Evolutionary conservation across 2,797 vertebrate species (phyloP), one percentile per base, ranked within the genome.

Genomic region (Apogon talboti): DNA sequence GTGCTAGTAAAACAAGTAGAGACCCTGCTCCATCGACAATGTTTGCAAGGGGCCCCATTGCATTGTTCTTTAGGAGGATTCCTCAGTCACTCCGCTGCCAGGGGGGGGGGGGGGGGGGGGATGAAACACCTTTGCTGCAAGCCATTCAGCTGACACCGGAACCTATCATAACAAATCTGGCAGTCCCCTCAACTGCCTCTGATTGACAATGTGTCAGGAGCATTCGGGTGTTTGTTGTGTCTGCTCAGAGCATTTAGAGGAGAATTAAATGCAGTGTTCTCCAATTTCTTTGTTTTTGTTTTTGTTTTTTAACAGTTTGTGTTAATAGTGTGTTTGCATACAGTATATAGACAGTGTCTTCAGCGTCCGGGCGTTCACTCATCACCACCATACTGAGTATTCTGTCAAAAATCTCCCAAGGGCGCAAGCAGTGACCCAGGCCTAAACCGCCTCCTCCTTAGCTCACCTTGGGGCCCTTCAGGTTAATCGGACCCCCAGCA

Each of bases 131-230:
- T 74, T 24, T 57, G 64, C 71, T 81, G 59, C 50, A 58, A 84
- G 52, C 61, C 75, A 75, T 82, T 87, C 74, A 85, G 77, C 81
- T 87, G 75, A 84, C 86, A 81, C 45, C 61, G 65, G 54, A 57
- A 74, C 53, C 78, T 79, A 78, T 88, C 89, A 89, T 75, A 89
- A 89, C 82, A 87, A 79, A 81, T 69, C 71, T 15, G 9, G 45
- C 43, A 14, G 57, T 54, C 40, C 15, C 73, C 78, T 81, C 59
- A 60, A 68, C 83, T 74, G 53, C 62, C 57, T 60, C 60, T 80
- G 86, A 88, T 77, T 84, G 84, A 87, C 74, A 83, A 66, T 72
- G 69, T 58, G 51, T 83, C 69, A 67, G 40, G 40, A 56, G 63
- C 45, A 58, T 63, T 70, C 48, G 21, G 37, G 44, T 88, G 47